Percentiles rank a stretch among this genome's conserved stretches.
Evolutionary conservation across 2,797 vertebrate species (phyloP).

Genomic region (Thamnophis elegans): DNA sequence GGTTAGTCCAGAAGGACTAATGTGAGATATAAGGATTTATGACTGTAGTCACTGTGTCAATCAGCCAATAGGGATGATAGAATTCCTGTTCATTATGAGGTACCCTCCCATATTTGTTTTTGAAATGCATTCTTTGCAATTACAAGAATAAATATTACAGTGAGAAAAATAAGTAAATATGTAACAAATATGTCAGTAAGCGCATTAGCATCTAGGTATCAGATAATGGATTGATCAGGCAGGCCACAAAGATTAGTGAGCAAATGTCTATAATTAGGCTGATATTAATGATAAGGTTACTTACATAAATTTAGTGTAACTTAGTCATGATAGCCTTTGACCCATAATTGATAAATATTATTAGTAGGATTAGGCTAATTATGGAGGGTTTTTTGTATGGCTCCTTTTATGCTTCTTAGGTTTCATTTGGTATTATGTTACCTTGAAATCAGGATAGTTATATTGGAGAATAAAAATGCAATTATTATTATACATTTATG

Average conservation of each 20-base stretch:
- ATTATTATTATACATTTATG: neutral
- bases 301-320: neutral
- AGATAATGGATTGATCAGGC: neutral
- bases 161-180: neutral
- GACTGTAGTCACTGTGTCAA: neutral
- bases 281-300: neutral
- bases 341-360: neutral
- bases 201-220: neutral
- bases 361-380: neutral
- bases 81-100: neutral
- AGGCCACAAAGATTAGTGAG: neutral
- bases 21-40: neutral
- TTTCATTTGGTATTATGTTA: neutral
- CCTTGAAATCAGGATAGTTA: neutral
- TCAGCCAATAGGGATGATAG: neutral
- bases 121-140: neutral
- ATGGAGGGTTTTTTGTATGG: neutral
- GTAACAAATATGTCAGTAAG: neutral
- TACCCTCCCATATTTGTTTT: neutral
- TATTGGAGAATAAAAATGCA: neutral
- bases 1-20: neutral
- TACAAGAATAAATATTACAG: neutral
- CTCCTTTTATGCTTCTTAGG: neutral
- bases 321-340: neutral
- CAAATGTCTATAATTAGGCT: neutral